Evolutionary conservation across 2,888 invertebrate genomes (phyloP), one percentile per base, ranked within the genome.

Genomic region (Plebejus anna): DNA sequence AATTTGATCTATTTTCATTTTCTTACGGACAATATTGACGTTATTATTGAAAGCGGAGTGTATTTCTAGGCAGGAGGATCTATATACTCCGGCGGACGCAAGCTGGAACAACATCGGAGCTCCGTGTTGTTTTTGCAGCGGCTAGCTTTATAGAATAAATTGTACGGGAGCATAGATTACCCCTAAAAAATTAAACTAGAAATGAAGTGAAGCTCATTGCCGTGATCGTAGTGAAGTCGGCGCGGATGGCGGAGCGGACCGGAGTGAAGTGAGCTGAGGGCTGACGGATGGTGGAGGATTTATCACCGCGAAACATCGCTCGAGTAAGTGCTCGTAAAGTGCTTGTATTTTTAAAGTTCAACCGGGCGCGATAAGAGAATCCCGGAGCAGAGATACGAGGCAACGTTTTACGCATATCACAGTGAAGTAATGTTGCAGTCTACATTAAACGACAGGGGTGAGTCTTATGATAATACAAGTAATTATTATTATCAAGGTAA

Each of bases 301-400:
- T 66, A 66, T 66, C 66, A 32, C 32, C 66, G 32, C 66, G 66
- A 32, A 66, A 66, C 66, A 66, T 66, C 13, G 66, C 66, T 1
- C 13, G 32, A 9, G 4, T 16, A 5, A 66, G 66, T 66, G 32
- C 66, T 66, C 66, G 32, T 66, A 36, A 66, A 61, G 61, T 28
- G 61, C 61, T 61, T 61, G 13, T 66, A 66, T 66, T 66, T 66
- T 66, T 66, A 66, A 9, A 61, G 28, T 32, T 66, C 5, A 9
- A 28, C 61, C 4, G 32, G 66, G 32, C 13, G 66, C 13, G 66
- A 66, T 66, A 66, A 66, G 16, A 22, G 16, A 66, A 36, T 36
- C 5, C 32, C 66, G 66, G 61, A 66, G 32, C 16, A 66, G 32
- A 66, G 32, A 36, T 11, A 66, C 5, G 11, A 13, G 66, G 22